A percentile compares a stretch with the other conserved stretches of the same genome.
phyloP scores from a whole-genome alignment of 2,797 vertebrate species.

The Chelmon rostratus region DNA sequence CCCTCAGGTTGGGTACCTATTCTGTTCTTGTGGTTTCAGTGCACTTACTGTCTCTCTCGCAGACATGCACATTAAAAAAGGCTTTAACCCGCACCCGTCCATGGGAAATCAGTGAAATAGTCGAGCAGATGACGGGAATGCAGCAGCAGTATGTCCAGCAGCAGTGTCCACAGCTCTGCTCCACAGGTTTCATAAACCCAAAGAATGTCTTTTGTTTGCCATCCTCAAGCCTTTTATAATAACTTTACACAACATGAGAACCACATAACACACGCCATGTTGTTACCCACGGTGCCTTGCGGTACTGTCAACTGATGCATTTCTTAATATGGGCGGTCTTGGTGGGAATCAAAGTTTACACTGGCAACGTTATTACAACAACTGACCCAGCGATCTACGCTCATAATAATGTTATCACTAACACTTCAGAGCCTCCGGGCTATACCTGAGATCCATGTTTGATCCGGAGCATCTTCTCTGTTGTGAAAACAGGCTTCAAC shows the following conservation, averaged over 20 bases:
- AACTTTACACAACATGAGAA: constrained; percentile 39
- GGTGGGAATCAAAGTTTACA: constrained; percentile 36
- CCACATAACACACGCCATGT: constrained; percentile 12
- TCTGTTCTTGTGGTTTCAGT: not conserved
- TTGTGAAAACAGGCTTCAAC: constrained; percentile 33
- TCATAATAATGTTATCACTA: not conserved
- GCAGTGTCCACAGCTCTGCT: not conserved
- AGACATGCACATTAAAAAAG: too few relatives aligned
- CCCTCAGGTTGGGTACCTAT: too few relatives aligned
- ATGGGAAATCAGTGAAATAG: not conserved
- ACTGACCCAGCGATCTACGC: not conserved
- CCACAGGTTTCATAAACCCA: constrained; percentile 24
- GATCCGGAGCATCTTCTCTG: constrained; percentile 30
- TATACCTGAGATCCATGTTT: constrained; percentile 15
- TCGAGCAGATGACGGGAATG: constrained; percentile 28
- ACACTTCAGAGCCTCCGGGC: constrained; percentile 31
- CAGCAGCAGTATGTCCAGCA: not conserved
- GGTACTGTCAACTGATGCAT: not conserved
- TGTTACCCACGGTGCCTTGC: constrained; percentile 16
- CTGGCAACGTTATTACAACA: constrained; percentile 36
- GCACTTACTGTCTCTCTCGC: constrained; percentile 1
- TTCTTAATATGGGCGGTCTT: constrained; percentile 27
- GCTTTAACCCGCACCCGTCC: constrained; percentile 9
- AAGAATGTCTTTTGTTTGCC: constrained; percentile 44
- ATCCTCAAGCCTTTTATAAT: constrained; percentile 34